These are phyloP conservation scores for Bufo bufo DNA, from an alignment of 2,113 vertebrate species.

Conservation along the genomic window DNA sequence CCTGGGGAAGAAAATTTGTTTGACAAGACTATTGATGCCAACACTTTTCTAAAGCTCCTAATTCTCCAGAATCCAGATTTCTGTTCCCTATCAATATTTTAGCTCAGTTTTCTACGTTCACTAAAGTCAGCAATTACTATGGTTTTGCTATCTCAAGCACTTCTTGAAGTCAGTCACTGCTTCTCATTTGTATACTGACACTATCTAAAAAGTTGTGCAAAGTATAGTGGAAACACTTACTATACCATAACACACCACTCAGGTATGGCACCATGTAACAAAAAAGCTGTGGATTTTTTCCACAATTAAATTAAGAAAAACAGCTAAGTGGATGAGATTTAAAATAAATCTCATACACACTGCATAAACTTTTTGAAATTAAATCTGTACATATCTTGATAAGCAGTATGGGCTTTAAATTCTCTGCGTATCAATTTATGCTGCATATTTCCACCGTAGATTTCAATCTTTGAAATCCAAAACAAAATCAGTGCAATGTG, in stretches of 20 bases:
- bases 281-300: too few relatives aligned
- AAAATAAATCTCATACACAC: too few relatives aligned
- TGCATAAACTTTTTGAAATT: too few relatives aligned
- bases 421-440: too few relatives aligned
- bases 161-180: constrained; percentile 16
- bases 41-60: constrained; percentile 14
- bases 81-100: constrained; percentile 36
- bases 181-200: not conserved
- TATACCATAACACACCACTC: constrained; percentile 24
- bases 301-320: too few relatives aligned
- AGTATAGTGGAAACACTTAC: not conserved
- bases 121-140: constrained; percentile 29
- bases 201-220: not conserved
- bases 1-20: constrained; percentile 16
- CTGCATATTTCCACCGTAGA: too few relatives aligned
- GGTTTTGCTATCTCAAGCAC: constrained; percentile 21
- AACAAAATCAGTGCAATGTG: too few relatives aligned
- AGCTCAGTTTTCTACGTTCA: constrained; percentile 15
- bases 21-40: constrained; percentile 47
- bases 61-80: constrained; percentile 49
- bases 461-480: too few relatives aligned
- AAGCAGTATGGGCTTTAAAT: too few relatives aligned
- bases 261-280: too few relatives aligned
- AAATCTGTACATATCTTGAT: too few relatives aligned
- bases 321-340: too few relatives aligned